Base-by-base conservation (phyloP, 1,140 invertebrate species). In the Ostrea denselamellosa region DNA sequence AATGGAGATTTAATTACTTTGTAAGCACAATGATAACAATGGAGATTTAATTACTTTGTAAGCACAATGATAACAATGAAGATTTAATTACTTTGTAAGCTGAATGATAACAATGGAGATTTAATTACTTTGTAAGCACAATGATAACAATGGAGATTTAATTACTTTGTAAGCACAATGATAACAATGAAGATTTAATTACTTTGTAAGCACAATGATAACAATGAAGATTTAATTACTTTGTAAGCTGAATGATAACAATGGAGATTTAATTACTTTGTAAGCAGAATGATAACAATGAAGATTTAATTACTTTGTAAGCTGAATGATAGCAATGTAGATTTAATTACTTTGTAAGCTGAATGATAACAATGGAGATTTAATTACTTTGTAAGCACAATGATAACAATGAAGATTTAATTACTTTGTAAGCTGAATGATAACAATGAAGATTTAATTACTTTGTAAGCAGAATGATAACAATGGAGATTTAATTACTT, bases 381-480 rank as follows among this genome's bases (percentile, higher is more conserved):
- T 7, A 94, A 95, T 95, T 94, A 97, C 96, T 98, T 98, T 65
- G 97, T 96, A 51, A 97, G 91, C 93, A 98, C 97, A 89, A 98
- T 94, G 17, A 96, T 91, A 44, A 96, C 93, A 83, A 97, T 96
- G 83, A 97, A n/a, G n/a, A 34, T 8, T 12, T 7, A 94, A 95
- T 95, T 94, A 97, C 96, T 98, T 98, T 65, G 97, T 96, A 51
- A 97, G 91, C 93, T 98, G 97, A 89, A 98, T 94, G 17, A 96
- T 91, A 44, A 96, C 93, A 83, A 97, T 96, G 83, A 97, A n/a
- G n/a, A 34, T 8, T 12, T 7, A 94, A 95, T 95, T 94, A 97
- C 96, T 98, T 98, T 65, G 97, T 96, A 51, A 97, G 91, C 93
- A 98, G 97, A 89, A 98, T 94, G 17, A 96, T 91, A 44, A 96